Evolutionary conservation across 1,140 invertebrate genomes (phyloP).

Genomic region (Babylonia areolata): DNA sequence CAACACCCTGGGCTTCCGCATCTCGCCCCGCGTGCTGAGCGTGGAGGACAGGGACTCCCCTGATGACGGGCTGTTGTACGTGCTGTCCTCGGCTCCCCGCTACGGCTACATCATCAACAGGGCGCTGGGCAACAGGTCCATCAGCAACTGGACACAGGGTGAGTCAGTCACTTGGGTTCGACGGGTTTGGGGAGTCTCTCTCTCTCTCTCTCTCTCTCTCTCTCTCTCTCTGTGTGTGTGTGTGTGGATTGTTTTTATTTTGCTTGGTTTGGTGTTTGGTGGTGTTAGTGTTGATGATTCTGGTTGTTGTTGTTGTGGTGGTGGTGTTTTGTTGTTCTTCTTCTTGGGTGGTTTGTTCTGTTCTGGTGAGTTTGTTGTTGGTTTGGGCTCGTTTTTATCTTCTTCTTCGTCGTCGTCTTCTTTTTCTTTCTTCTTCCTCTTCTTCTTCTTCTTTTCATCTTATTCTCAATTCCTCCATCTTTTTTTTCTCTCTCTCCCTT

Average conservation of each 20-base stretch:
- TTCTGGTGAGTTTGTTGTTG: background rate
- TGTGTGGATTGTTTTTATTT: too few species aligned
- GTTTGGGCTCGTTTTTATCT: background rate
- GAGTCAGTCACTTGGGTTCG: too few species aligned
- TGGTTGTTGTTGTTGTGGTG: background rate
- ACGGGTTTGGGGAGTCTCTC: too few species aligned
- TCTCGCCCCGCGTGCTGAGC: constrained; percentile 65
- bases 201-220: too few species aligned
- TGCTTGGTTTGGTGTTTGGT: too few species aligned
- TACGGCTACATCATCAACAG: constrained; percentile 71
- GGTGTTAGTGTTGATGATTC: too few species aligned
- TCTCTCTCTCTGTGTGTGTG: too few species aligned
- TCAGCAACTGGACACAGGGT: constrained; percentile 75
- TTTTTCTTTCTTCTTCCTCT: background rate
- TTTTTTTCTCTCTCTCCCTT: background rate
- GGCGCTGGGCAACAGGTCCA: constrained; percentile 55
- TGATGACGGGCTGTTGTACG: constrained; percentile 62
- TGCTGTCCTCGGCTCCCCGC: constrained; percentile 67
- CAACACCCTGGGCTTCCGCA: constrained; percentile 62
- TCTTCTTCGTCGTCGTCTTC: background rate
- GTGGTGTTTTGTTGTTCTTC: too few species aligned
- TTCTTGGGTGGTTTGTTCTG: background rate
- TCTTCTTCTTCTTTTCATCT: background rate
- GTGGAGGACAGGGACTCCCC: constrained; percentile 73
- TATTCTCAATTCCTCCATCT: background rate